Evolutionary conservation across 1,140 invertebrate genomes (phyloP).

Genomic region (Drosophila kikkawai): DNA sequence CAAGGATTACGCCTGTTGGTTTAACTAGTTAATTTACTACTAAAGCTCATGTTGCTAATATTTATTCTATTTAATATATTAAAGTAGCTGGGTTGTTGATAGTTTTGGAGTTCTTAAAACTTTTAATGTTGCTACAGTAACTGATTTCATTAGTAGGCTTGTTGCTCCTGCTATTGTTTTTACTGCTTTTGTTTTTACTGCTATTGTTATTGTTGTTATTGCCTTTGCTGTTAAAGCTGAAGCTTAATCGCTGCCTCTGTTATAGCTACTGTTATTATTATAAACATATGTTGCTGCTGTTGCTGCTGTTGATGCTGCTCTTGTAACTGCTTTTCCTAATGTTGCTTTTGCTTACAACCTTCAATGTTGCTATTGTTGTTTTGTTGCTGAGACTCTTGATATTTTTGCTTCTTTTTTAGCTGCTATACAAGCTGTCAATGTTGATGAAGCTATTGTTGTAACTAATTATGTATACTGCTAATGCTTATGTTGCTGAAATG

Average conservation of each 20-base stretch:
- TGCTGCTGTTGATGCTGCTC: not conserved
- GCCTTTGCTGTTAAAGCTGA: not conserved
- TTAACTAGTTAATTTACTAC: no score
- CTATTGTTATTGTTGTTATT: no score
- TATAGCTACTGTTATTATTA: not conserved
- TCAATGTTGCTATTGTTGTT: not conserved
- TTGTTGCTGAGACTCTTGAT: not conserved
- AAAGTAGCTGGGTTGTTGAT: no score
- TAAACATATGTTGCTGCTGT: not conserved
- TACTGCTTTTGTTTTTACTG: no score
- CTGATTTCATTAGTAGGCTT: not conserved
- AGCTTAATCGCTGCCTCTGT: not conserved
- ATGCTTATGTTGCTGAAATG: not conserved
- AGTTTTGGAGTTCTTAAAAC: not conserved
- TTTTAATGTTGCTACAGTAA: not conserved
- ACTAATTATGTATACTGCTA: not conserved
- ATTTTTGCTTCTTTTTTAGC: not conserved
- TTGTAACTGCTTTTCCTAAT: not conserved
- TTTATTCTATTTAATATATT: not conserved
- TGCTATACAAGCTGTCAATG: not conserved
- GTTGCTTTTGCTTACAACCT: not conserved
- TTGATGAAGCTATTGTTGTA: not conserved
- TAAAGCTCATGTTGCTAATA: not conserved
- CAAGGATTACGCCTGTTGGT: constrained; percentile 4
- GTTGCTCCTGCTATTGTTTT: not conserved